Base-by-base conservation (phyloP, 1,140 invertebrate species). In the Euborellia annulipes region DNA sequence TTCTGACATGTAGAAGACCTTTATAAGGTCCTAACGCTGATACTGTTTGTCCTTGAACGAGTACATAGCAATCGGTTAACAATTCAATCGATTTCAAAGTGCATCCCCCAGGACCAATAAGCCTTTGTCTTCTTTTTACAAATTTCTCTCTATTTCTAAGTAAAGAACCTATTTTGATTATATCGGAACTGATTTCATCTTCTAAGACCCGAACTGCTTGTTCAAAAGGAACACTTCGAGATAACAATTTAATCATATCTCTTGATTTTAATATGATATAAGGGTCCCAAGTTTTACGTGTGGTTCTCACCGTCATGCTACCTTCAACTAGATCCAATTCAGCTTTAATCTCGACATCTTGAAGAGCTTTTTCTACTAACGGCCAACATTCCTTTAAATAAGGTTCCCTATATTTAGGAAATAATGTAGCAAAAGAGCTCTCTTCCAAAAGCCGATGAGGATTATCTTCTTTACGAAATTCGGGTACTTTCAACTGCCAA, bases 11-110 rank as follows among this genome's bases (percentile, higher is more conserved):
- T 54, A 86, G 79, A 3, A 99, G 63, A 11, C 95, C 95, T 68
- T 84, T 89, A 58, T 95, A 88, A 18, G 94, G 91, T 0, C 96
- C 96, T 13, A 99, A 67, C 2, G 88, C 86, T 14, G 94, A 75
- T 1, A 99, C 96, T n/a, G 96, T 98, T 56, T 92, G 88, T 2
- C 96, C 96, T 66, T 98, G 93, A 2, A 98, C 91, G 16, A 95
- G 66, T 0, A 99, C 82, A 68, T 98, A 98, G 62, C 95, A 99
- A 59, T 90, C 82, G 1, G 95, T 98, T n/a, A 99, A 65, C 13
- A 99, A 58, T 68, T 99, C 95, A 46, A 99, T 91, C 0, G 95
- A 94, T 63, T 98, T 98, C 0, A 98, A 67, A 0, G 93, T 98
- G 13, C 90, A 91, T 11, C 94, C 94, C 65, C 95, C 92, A 0